Base-by-base conservation (phyloP, 2,888 invertebrate genomes). In the Lochmaea capreae region DNA sequence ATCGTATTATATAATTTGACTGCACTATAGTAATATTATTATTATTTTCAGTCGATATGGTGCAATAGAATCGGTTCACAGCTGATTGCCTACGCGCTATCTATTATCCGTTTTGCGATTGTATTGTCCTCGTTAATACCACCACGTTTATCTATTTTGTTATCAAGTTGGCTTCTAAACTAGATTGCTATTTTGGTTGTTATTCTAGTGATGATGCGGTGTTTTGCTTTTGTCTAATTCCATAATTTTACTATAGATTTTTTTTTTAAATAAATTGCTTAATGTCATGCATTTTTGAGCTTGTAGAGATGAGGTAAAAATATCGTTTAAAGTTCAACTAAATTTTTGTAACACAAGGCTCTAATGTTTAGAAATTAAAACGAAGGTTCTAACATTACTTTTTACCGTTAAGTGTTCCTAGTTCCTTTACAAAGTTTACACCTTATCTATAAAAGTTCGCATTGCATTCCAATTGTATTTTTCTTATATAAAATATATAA, bases 71-170 rank as follows among this genome's bases (percentile, higher is more conserved):
- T n/a, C 39, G 39, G 33, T 66, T 66, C 22, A 67, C 67, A 67
- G 42, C 67, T 57, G 67, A 67, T 67, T 67, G 42, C 42, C 39
- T 57, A 14, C 52, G 42, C 16, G 57, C 39, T 67, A 67, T 67
- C 67, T 58, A 12, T 43, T 63, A 42, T 63, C 42, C 62, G 18
- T 33, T 63, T 63, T 18, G 62, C 62, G 42, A 63, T 62, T 62
- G 5, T 61, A 61, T 33, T 61, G n/a, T 39, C n/a, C 3, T 18
- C 1, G 11, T 66, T 66, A 66, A 54, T 66, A 66, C 16, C 39
- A 42, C 57, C 1, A 66, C 8, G 33, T 66, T 54, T 66, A 67
- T 67, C 57, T 18, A 67, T 18, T 16, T 58, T 6, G 57, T 54
- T 67, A 67, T 67, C 67, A 42, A 16, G 42, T 67, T 43, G 42